phyloP scores from a whole-genome alignment of 2,113 vertebrate genomes.

The Agelaius tricolor region DNA sequence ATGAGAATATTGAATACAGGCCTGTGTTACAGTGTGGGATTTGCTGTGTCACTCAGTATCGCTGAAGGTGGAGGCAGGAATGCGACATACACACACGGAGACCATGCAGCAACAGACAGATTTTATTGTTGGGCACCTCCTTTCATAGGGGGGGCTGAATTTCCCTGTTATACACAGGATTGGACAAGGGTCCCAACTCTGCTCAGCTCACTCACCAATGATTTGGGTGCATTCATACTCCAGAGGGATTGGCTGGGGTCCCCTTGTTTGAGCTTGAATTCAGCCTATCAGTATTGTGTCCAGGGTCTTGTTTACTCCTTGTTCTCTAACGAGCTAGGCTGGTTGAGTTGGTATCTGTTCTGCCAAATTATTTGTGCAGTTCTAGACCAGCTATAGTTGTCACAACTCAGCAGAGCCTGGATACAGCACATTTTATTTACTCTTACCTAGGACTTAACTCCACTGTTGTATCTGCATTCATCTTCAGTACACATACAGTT shows the following conservation, averaged over 20 bases:
- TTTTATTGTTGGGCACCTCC: not conserved
- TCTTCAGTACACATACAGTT: not conserved
- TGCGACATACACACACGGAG: not conserved
- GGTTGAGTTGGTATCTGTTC: not conserved
- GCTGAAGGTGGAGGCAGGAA: not conserved
- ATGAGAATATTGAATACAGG: not conserved
- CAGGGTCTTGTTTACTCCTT: not conserved
- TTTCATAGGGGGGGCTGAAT: not conserved
- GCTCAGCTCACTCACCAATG: not conserved
- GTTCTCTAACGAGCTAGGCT: not conserved
- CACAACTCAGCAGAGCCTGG: not conserved
- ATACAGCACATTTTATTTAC: not conserved
- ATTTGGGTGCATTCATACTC: not conserved
- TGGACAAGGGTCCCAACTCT: not conserved
- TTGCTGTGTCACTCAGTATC: not conserved
- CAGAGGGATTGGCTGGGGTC: not conserved
- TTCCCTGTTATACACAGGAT: not conserved
- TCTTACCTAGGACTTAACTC: not conserved
- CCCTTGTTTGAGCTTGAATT: not conserved
- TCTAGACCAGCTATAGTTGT: not conserved
- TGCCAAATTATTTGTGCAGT: not conserved
- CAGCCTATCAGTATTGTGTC: not conserved
- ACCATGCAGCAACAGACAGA: not conserved
- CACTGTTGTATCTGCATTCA: not conserved
- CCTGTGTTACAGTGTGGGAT: not conserved